Percentiles rank a stretch among this genome's conserved stretches.
phyloP scores from a whole-genome alignment of 1,140 invertebrate species.

The Octopus sinensis region DNA sequence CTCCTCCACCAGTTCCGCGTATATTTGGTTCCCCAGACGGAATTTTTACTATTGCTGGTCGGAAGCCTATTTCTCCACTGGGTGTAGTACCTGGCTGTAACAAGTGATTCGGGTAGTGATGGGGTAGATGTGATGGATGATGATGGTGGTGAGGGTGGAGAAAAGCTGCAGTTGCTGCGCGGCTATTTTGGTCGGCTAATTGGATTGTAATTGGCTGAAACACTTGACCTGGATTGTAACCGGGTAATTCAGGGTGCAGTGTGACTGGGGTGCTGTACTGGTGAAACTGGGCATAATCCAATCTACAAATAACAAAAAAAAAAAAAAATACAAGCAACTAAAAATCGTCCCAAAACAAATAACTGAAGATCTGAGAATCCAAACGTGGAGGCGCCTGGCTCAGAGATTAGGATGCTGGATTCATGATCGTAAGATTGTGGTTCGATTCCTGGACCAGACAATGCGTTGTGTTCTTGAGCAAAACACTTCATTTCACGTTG shows the following conservation, averaged over 20 bases:
- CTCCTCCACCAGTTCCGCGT: no score
- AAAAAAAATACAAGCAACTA: no score
- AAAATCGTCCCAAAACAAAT: no score
- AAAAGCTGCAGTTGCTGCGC: background rate
- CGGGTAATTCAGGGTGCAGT: conserved; percentile 24
- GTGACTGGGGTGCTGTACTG: conserved; percentile 28
- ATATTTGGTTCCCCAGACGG: no score
- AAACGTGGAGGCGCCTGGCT: no score
- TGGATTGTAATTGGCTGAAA: conserved; percentile 38
- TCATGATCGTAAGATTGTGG: no score
- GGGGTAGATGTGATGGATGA: background rate
- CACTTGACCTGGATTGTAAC: conserved; percentile 43
- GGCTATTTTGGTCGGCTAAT: conserved; percentile 12
- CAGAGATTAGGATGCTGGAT: no score
- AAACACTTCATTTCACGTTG: no score
- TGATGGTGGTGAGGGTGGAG: conserved; percentile 6
- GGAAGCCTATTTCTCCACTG: background rate
- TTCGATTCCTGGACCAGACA: no score
- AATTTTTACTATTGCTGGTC: background rate
- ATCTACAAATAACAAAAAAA: conserved; percentile 22
- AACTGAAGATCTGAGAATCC: no score
- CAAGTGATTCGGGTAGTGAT: background rate
- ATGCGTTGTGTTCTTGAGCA: no score
- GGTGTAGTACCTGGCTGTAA: background rate
- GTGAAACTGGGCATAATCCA: conserved; percentile 33